Base-by-base conservation (phyloP, 2,797 vertebrate genomes). In the Menidia menidia region DNA sequence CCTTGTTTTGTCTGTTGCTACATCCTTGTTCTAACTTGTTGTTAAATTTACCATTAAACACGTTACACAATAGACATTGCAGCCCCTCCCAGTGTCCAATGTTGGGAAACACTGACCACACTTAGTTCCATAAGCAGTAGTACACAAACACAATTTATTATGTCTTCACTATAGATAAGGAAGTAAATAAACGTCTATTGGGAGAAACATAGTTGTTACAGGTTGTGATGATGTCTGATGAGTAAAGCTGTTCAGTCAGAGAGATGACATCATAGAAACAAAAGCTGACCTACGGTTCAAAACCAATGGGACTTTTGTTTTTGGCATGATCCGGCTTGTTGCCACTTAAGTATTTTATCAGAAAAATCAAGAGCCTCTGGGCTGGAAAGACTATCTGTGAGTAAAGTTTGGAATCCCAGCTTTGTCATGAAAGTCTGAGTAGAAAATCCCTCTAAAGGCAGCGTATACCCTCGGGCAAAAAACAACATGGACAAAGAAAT, bases 251-350 rank as follows among this genome's bases (percentile, higher is more conserved):
- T 1, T 1, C 8, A 15, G 11, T 30, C 35, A 18, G 30, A 18
- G 41, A 15, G 39, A 6, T 8, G n/a, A 4, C 11, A 15, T 42
- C 13, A 50, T 18, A 15, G 32, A 35, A 45, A 18, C 9, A 42
- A 13, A 8, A 31, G 19, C 5, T n/a, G 7, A 51, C 35, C 44
- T 30, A 8, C 35, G 64, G 45, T 45, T 7, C 39, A 16, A 15
- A 4, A 45, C 7, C 35, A 6, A 39, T 39, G 35, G 11, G 30
- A 1, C 44, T 42, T 41, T 12, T 51, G 52, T 19, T 53, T 15
- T 7, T 5, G 13, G 51, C 74, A 45, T 56, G 81, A 60, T 3
- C 1, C 43, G 64, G 16, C 81, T 16, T 74, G 83, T 74, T 39
- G 12, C 19, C 13, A 35, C 31, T 4, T 62, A 8, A 8, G 18